Evolutionary conservation across 1,140 invertebrate species (phyloP).

Genomic region (Nautilus pompilius): DNA sequence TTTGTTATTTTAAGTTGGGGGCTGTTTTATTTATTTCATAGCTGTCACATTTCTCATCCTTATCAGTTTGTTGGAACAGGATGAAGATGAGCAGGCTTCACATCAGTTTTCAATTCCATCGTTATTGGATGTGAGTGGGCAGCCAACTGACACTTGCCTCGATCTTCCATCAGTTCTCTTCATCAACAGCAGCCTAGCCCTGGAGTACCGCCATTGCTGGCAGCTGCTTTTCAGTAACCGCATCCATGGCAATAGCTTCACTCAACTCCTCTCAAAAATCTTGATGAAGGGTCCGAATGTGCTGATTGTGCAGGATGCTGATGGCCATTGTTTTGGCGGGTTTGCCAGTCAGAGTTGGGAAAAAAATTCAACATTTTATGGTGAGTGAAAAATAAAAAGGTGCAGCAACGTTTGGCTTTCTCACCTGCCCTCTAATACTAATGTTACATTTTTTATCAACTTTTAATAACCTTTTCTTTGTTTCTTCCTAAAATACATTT

Average conservation of each 20-base stretch:
- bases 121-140: background rate
- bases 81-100: no score
- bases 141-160: no score
- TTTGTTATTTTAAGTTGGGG: no score
- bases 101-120: constrained; percentile 2
- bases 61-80: no score
- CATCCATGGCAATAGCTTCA: constrained; percentile 52
- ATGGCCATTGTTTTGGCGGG: constrained; percentile 83
- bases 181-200: constrained; percentile 44
- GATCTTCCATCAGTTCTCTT: constrained; percentile 36
- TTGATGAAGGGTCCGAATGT: constrained; percentile 43
- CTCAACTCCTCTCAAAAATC: constrained; percentile 42
- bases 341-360: constrained; percentile 77
- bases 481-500: no score
- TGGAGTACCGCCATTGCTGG: constrained; percentile 43
- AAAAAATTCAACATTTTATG: constrained; percentile 68
- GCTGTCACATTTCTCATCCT: no score
- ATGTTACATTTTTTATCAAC: no score
- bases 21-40: no score
- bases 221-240: constrained; percentile 47
- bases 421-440: no score
- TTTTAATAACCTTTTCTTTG: no score
- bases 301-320: constrained; percentile 63
- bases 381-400: constrained; percentile 45
- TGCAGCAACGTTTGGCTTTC: no score